Percentiles rank a stretch among this genome's conserved stretches.
phyloP scores from a whole-genome alignment of 2,888 invertebrate genomes.

The Teleiodes luculella region DNA sequence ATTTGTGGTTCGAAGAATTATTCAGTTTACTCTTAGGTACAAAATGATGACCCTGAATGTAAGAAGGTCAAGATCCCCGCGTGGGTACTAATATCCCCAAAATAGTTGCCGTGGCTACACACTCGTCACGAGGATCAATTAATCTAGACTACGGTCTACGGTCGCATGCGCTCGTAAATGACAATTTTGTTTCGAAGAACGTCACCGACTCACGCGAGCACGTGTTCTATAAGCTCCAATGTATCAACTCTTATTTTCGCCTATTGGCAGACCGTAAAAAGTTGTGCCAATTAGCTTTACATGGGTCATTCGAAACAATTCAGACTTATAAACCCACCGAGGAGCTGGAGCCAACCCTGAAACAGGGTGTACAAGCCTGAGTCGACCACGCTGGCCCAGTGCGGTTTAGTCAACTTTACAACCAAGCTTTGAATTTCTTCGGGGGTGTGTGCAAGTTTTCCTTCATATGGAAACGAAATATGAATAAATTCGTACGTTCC shows the following conservation, averaged over 20 bases:
- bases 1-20: too few species aligned
- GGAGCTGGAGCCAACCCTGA: too few species aligned
- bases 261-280: neutral
- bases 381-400: too few species aligned
- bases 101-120: constrained; percentile 36
- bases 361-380: too few species aligned
- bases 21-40: neutral
- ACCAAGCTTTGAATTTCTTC: too few species aligned
- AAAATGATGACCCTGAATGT: neutral
- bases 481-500: too few species aligned
- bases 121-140: constrained; percentile 49
- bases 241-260: constrained; percentile 24
- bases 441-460: too few species aligned
- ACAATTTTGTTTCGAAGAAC: constrained; percentile 13
- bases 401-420: too few species aligned
- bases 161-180: constrained; percentile 45
- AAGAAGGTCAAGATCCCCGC: constrained; percentile 46
- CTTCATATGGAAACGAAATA: too few species aligned
- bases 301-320: neutral
- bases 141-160: constrained; percentile 35
- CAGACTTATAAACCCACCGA: too few species aligned
- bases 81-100: constrained; percentile 45
- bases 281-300: neutral
- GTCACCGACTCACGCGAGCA: constrained; percentile 23
- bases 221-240: constrained; percentile 37